These are phyloP conservation scores for Pelochelys cantorii DNA, from an alignment of 2,797 vertebrate genomes.

Conservation along the genomic window DNA sequence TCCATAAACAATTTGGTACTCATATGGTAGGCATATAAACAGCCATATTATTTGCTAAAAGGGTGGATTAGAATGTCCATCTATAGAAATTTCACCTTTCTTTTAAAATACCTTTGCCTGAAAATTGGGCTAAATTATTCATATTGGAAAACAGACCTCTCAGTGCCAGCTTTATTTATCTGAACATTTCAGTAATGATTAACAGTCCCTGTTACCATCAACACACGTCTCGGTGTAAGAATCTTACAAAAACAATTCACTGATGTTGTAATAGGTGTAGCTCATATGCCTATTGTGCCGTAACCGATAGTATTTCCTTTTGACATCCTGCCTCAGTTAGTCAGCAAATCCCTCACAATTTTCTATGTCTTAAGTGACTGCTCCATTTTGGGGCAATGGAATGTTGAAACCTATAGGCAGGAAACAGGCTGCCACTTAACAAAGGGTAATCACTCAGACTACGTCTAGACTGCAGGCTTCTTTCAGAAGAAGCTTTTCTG, in stretches of 20 bases:
- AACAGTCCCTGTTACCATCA: neutral
- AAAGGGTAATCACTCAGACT: neutral
- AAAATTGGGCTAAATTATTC: neutral
- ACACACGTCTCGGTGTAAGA: rapidly evolving
- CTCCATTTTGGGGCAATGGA: neutral
- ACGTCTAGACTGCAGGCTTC: too few species aligned
- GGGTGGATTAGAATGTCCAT: neutral
- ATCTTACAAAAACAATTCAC: neutral
- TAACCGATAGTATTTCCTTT: rapidly evolving
- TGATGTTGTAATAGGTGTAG: rapidly evolving
- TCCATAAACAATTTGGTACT: neutral
- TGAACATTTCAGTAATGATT: neutral
- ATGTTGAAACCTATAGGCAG: neutral
- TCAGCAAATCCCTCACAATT: neutral
- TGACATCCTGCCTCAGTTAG: neutral
- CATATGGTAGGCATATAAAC: neutral
- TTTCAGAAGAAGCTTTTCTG: too few species aligned
- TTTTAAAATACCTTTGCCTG: neutral
- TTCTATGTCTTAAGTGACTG: rapidly evolving
- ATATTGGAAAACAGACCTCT: neutral
- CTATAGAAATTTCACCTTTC: neutral
- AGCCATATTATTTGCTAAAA: neutral
- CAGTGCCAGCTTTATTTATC: neutral
- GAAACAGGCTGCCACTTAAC: neutral
- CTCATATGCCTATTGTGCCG: neutral